Percentiles rank a stretch among this genome's conserved stretches.
Evolutionary conservation across 2,888 invertebrate genomes (phyloP).

Genomic region (Drosophila helvetica): DNA sequence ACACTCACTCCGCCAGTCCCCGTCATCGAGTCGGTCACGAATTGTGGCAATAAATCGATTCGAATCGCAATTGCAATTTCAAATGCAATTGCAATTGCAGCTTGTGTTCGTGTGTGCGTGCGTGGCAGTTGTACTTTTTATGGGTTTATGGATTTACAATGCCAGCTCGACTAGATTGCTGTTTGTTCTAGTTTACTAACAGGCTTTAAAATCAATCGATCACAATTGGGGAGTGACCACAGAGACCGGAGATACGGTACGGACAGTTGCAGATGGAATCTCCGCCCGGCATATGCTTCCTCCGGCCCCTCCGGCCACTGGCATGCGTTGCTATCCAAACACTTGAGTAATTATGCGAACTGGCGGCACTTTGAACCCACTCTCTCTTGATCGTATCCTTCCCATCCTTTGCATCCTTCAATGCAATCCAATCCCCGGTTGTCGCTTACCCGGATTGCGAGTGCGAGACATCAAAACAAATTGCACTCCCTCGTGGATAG

Average conservation of each 20-base stretch:
- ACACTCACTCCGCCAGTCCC: constrained; percentile 19
- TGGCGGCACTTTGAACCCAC: constrained; percentile 43
- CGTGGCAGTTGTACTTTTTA: constrained; percentile 39
- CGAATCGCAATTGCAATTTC: constrained; percentile 51
- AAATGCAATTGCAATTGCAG: constrained; percentile 10
- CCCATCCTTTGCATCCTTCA: no score
- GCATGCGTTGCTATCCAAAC: constrained; percentile 46
- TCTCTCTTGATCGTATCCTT: background rate
- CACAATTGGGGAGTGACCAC: constrained; percentile 44
- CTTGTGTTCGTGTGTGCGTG: background rate
- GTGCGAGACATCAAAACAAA: constrained; percentile 75
- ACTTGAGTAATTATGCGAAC: constrained; percentile 67
- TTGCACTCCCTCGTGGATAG: constrained; percentile 67
- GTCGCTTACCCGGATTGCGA: constrained; percentile 71
- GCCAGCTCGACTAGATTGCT: constrained; percentile 57
- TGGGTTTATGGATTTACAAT: constrained; percentile 73
- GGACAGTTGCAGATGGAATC: constrained; percentile 3
- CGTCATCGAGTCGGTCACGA: constrained; percentile 24
- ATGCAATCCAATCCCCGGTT: constrained; percentile 11
- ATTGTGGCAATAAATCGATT: constrained; percentile 61
- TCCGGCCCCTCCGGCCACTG: background rate
- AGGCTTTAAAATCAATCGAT: constrained; percentile 76
- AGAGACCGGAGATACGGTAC: constrained; percentile 12
- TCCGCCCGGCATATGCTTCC: constrained; percentile 17
- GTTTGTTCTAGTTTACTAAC: constrained; percentile 68